A percentile compares a stretch with the other conserved stretches of the same genome.
Conservation (phyloP, 2,797 vertebrate genomes). For the Cheirogaleus major region DNA sequence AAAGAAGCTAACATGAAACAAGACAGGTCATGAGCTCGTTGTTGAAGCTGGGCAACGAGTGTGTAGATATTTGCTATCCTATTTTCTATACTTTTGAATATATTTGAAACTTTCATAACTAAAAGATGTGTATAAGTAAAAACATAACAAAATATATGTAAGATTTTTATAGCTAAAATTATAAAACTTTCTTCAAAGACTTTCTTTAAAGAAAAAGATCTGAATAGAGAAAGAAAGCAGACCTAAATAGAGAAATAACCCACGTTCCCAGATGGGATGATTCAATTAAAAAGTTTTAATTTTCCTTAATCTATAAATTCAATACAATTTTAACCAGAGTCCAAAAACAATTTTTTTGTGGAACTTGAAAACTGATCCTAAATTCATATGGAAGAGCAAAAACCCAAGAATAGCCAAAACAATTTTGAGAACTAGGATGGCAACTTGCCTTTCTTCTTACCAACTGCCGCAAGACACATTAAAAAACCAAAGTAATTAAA, state of each 20-base stretch:
- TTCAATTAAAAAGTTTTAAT: not conserved
- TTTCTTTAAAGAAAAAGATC: slow-evolving; percentile 3
- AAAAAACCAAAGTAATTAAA: slow-evolving; percentile 76
- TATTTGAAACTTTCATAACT: slow-evolving; percentile 29
- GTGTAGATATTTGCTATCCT: not conserved
- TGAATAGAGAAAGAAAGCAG: not conserved
- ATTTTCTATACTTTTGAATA: slow-evolving; percentile 21
- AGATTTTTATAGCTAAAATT: slow-evolving; percentile 45
- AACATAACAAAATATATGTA: slow-evolving; percentile 21
- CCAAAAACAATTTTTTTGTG: slow-evolving; percentile 50
- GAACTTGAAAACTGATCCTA: slow-evolving; percentile 63
- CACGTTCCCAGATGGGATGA: not conserved
- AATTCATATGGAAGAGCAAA: slow-evolving; percentile 71
- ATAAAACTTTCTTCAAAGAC: slow-evolving; percentile 7
- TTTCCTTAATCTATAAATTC: slow-evolving; percentile 44
- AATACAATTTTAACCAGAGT: slow-evolving; percentile 50
- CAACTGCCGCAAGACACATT: slow-evolving; percentile 62
- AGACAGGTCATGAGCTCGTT: not conserved
- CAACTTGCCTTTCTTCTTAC: slow-evolving; percentile 68
- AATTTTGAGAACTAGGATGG: slow-evolving; percentile 72
- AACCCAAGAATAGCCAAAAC: slow-evolving; percentile 67
- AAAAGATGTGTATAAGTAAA: slow-evolving; percentile 13
- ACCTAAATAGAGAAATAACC: not conserved
- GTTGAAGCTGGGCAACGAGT: not conserved
- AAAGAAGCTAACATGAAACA: not conserved